Evolutionary conservation across 2,888 invertebrate species (phyloP), one percentile per base, ranked within the genome.

Genomic region (Flexamia atlantica): DNA sequence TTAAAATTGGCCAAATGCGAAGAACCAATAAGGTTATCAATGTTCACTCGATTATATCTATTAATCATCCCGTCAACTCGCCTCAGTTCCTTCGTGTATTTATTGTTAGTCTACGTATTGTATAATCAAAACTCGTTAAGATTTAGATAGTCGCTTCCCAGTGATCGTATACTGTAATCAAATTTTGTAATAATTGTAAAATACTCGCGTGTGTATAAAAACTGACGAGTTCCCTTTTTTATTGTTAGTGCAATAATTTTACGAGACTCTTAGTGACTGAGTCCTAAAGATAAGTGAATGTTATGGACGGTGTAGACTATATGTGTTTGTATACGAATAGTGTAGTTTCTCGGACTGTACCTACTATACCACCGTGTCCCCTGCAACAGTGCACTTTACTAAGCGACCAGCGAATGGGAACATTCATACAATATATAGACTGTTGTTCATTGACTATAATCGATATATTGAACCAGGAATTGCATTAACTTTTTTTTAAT

Each of bases 321-420:
- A 57, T 79, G 57, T 79, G 79, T 79, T 79, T 79, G 79, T 79
- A 79, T 79, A 79, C 79, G 79, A 79, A 20, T 79, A 79, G 79
- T 28, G 46, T 46, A 76, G 76, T 46, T 46, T 20, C 36, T 72
- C 23, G 76, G 28, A 57, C 25, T 79, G 32, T 57, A 76, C 46
- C 40, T 72, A 68, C 42, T 30, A 76, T 46, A 76, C 76, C 76
- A 50, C 76, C 76, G 76, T 50, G 50, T 4, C 25, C 25, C 76
- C 46, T 42, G 5, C 10, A 4, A 23, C 46, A 28, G 30, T 64
- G 64, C 64, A 30, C 14, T 28, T 64, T 30, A 1, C 64, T 57
- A n/a, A 57, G 23, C 57, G 57, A 20, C 23, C 23, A 57, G 20
- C 57, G 57, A 57, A 7, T 57, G n/a, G n/a, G n/a, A n/a, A n/a